phyloP scores from a whole-genome alignment of 2,113 vertebrate species.

The Hippolais icterina region DNA sequence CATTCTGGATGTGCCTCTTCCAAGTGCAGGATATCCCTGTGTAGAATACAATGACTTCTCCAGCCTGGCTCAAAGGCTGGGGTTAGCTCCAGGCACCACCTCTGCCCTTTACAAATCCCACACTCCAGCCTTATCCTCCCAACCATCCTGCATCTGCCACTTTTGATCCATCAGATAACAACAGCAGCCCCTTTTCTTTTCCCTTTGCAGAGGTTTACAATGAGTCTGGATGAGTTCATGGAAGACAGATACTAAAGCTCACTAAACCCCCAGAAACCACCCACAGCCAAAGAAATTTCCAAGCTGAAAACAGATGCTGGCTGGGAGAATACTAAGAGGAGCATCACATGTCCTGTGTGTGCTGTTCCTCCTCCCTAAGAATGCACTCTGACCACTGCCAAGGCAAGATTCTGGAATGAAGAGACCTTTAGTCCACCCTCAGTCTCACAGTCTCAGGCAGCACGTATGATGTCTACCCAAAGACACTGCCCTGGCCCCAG shows the following conservation, averaged over 20 bases:
- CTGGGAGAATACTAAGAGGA: background rate
- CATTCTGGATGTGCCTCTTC: background rate
- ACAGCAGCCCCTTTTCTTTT: background rate
- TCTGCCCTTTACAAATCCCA: background rate
- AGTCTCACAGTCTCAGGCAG: background rate
- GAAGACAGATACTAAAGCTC: background rate
- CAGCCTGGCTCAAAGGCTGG: background rate
- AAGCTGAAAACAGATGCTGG: background rate
- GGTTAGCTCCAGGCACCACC: background rate
- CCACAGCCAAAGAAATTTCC: background rate
- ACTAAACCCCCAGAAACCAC: background rate
- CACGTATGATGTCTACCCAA: accelerated
- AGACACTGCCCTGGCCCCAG: background rate
- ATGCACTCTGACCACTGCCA: background rate
- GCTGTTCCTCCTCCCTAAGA: background rate
- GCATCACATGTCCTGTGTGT: background rate
- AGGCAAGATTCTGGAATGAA: background rate
- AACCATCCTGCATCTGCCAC: background rate
- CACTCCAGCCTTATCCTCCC: background rate
- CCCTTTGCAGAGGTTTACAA: background rate
- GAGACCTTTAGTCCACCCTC: background rate
- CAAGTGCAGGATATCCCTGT: background rate
- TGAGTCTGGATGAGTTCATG: background rate
- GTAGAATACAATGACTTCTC: background rate
- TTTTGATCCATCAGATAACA: background rate